Base-by-base conservation (phyloP, 2,113 vertebrate species). In the Bubo blakistoni region DNA sequence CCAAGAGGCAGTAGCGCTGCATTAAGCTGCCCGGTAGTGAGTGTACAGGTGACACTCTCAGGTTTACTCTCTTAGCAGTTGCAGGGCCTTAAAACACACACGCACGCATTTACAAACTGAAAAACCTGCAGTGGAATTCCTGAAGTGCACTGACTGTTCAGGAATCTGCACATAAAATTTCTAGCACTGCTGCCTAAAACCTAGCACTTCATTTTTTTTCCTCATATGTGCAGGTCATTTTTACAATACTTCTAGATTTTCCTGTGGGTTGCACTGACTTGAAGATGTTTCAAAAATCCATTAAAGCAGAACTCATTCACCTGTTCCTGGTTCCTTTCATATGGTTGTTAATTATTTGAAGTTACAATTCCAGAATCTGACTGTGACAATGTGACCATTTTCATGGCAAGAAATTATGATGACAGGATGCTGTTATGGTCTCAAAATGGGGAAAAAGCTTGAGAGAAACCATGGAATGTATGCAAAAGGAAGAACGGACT, bases 241-340 rank as follows among this genome's bases (percentile, higher is more conserved):
- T 87, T 93, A 89, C 92, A 87, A 34, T 87, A 74, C 73, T 95
- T 94, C 34, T 76, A 61, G 80, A 34, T 92, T 79, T 81, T 90
- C 77, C 69, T 92, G 77, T 92, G 88, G 87, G 93, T 96, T 95
- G 92, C 96, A 96, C 95, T 97, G 95, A 96, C 86, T 96, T 91
- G 2, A 6, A 91, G 49, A 74, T 95, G 88, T 95, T 96, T 92
- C 71, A 44, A 66, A 66, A 82, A 57, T 32, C 61, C 86, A 78
- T 95, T 96, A 86, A 96, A 96, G 76, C 72, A 81, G 85, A 95
- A 91, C 76, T 93, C 66, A 19, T 94, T 94, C 52, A 78, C 73
- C 72, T 83, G 54, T 63, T 77, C 51, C 85, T 67, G 42, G 27
- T 93, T 92, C 57, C 40, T 94, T 95, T 94, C 30, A 10, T 81